Percentiles rank a stretch among this genome's conserved stretches.
These are phyloP conservation scores for Podarcis lilfordi DNA, from an alignment of 2,797 vertebrate genomes.

Conservation along the genomic window DNA sequence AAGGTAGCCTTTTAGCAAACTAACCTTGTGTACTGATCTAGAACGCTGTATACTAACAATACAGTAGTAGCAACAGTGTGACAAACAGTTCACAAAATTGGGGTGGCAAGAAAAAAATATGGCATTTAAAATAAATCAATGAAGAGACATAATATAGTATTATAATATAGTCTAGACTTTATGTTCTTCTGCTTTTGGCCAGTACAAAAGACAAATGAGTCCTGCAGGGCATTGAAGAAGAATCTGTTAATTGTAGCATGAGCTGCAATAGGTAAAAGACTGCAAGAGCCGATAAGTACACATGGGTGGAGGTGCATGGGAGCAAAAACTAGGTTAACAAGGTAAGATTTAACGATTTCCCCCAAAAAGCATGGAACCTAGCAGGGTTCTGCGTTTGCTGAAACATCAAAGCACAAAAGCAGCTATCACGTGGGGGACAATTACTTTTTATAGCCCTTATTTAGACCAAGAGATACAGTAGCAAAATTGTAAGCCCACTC, in stretches of 20 bases:
- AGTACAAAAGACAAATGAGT: neutral
- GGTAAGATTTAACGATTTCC: slow-evolving; percentile 7
- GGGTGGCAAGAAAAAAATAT: neutral
- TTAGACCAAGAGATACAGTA: neutral
- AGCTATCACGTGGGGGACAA: neutral
- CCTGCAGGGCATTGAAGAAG: neutral
- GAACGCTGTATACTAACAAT: neutral
- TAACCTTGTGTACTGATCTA: neutral
- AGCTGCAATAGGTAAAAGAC: neutral
- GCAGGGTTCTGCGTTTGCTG: neutral
- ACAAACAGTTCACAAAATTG: neutral
- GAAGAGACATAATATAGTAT: neutral
- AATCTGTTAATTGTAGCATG: neutral
- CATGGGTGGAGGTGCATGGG: neutral
- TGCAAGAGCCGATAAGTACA: neutral
- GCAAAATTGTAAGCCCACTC: neutral
- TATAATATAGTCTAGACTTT: neutral
- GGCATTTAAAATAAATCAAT: neutral
- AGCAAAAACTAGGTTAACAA: slow-evolving; percentile 10
- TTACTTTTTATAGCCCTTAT: neutral
- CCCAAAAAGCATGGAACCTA: neutral
- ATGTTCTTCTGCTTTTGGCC: neutral
- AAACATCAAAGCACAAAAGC: neutral
- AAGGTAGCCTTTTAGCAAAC: neutral
- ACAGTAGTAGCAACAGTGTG: too few species aligned